Evolutionary conservation across 2,888 invertebrate species (phyloP), one percentile per base, ranked within the genome.

Genomic region (Allygus modestus): DNA sequence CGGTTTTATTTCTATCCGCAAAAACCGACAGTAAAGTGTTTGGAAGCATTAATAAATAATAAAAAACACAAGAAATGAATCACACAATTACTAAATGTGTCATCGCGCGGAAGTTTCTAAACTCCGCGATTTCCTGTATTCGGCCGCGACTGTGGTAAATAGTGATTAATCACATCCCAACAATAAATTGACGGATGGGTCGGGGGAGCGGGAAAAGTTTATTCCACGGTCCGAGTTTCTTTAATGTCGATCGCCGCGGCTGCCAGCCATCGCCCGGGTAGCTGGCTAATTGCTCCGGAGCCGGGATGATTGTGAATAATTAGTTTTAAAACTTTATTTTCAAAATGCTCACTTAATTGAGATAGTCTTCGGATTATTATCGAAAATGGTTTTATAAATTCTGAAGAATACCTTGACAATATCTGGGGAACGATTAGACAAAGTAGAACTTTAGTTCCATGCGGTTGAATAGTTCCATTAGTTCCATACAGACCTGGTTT

Each of bases 121-220:
- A 37, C 37, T 37, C 7, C 37, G n/a, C n/a, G n/a, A n/a, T n/a
- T n/a, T 11, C 4, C 37, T 11, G 37, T 11, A 37, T 37, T 37
- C 37, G 37, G 37, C 37, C 37, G 37, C 46, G 46, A 23, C 54
- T 11, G 54, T 11, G 54, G 54, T 23, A 23, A 23, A 54, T 54
- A 23, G 15, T 54, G 54, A 54, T 54, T 7, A 54, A 54, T 54
- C 54, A 23, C 58, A 23, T n/a, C 23, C 17, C 58, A 31, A 28
- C 65, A 65, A 31, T 65, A 65, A 65, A 65, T 65, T 65, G 65
- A 65, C 65, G 58, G 23, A 58, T 58, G 20, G 58, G 51, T 20
- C 58, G 58, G 17, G 58, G 28, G 65, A 31, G 1, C 51, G 31
- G 20, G 28, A 0, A 31, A 65, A 65, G 65, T 65, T 65, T 26